These are phyloP conservation scores for Cygnus atratus DNA, from an alignment of 2,113 vertebrate genomes.

Conservation along the genomic window DNA sequence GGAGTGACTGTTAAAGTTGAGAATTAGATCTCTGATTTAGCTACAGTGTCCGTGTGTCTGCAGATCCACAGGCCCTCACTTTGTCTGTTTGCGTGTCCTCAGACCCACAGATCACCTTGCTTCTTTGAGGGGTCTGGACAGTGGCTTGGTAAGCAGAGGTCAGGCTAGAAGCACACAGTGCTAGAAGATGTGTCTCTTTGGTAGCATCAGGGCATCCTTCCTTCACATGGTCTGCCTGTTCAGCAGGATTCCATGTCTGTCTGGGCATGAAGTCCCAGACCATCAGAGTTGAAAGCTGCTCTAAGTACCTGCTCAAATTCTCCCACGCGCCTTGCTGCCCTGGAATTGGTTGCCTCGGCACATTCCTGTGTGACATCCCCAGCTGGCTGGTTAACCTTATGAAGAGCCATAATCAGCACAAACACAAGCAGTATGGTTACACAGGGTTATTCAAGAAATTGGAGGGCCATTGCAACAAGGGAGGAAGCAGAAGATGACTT, in stretches of 20 bases:
- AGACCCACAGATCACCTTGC: neutral
- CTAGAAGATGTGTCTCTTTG: neutral
- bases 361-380: neutral
- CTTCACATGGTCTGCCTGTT: neutral
- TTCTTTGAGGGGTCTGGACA: neutral
- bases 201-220: neutral
- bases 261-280: neutral
- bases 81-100: neutral
- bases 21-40: neutral
- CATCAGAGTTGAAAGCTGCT: neutral
- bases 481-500: neutral
- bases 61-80: neutral
- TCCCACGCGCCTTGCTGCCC: neutral
- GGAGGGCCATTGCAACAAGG: neutral
- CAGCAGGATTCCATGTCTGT: neutral
- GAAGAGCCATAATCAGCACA: neutral
- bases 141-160: too few species aligned
- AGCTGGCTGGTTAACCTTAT: neutral
- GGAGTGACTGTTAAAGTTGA: neutral
- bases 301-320: neutral
- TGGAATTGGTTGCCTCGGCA: neutral
- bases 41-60: neutral
- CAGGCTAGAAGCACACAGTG: too few species aligned
- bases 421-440: neutral
- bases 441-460: neutral